These are phyloP conservation scores for Lymantria monacha DNA, from an alignment of 2,888 invertebrate genomes.

Conservation along the genomic window DNA sequence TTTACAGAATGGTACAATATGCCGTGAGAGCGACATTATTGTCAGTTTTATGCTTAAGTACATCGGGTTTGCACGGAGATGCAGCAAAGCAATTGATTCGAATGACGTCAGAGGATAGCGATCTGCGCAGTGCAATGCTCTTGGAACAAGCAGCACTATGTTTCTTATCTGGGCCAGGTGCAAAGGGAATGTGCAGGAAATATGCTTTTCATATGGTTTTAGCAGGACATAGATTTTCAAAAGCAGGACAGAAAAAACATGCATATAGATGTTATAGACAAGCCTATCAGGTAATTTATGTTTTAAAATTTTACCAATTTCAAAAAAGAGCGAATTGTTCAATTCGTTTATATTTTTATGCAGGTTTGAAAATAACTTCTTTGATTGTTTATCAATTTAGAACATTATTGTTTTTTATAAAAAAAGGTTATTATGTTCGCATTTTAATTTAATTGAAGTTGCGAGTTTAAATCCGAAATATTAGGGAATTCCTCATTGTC, in stretches of 20 bases:
- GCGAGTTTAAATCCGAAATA: too few species aligned
- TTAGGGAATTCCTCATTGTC: too few species aligned
- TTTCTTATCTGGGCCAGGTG: conserved; percentile 85
- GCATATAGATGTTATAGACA: conserved; percentile 95
- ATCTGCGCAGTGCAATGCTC: conserved; percentile 95
- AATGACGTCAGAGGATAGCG: conserved; percentile 99
- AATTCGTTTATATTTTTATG: too few species aligned
- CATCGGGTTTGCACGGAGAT: conserved; percentile 90
- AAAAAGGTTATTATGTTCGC: too few species aligned
- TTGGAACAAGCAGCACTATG: conserved; percentile 97
- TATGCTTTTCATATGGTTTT: conserved; percentile 98
- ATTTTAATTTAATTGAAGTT: too few species aligned
- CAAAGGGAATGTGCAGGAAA: conserved; percentile 91
- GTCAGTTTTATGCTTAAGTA: conserved; percentile 93
- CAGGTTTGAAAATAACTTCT: too few species aligned
- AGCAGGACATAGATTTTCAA: conserved; percentile 96
- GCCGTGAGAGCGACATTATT: conserved; percentile 95
- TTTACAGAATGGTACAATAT: conserved; percentile 90
- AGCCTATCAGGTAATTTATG: conserved; percentile 88
- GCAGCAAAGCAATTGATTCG: conserved; percentile 97
- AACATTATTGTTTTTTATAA: too few species aligned
- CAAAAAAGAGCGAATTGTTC: too few species aligned
- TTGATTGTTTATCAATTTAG: too few species aligned
- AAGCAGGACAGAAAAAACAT: conserved; percentile 95
- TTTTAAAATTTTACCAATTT: too few species aligned